Base-by-base conservation (phyloP, 2,797 vertebrate genomes). In the Hybognathus amarus region DNA sequence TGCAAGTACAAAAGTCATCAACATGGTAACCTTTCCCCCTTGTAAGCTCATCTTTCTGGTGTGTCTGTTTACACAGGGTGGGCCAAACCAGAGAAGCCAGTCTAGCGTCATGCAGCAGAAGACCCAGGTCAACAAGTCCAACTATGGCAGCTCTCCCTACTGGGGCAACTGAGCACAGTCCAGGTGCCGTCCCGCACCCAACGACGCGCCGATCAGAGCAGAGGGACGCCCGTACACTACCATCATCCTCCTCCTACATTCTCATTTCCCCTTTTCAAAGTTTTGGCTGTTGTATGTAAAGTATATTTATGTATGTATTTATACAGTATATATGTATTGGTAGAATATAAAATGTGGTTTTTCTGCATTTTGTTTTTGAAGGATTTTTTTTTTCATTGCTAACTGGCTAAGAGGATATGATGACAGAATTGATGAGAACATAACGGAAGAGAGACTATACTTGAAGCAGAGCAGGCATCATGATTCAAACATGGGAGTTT, bases 271-370 rank as follows among this genome's bases (percentile, higher is more conserved):
- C 96, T 95, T 96, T 96, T 94, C 92, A 94, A 95, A 95, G 95
- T 95, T 95, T 96, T 97, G 93, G 92, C 96, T 96, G 89, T 97
- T 98, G 95, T 98, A 97, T 98, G 97, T 98, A 98, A 97, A 98
- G 96, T 98, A 96, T 99, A 98, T 98, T 97, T 98, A 98, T 98
- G 96, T 97, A 97, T 96, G 97, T 98, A 98, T 97, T 97, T 98
- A 95, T 95, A 95, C 95, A 95, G 94, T 95, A 95, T 95, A 97
- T 98, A 98, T 98, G 97, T 97, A 96, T 96, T 95, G 93, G 94
- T 95, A 95, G 94, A 93, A 96, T 93, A 93, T 96, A 92, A 95
- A 94, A 95, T 94, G 95, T 96, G 95, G 92, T 95, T 94, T 82
- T 94, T 95, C 94, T 94, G 94, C 95, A 96, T 94, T 90, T 95